phyloP scores from a whole-genome alignment of 2,113 vertebrate genomes.

The Trochalopteron elliotii region DNA sequence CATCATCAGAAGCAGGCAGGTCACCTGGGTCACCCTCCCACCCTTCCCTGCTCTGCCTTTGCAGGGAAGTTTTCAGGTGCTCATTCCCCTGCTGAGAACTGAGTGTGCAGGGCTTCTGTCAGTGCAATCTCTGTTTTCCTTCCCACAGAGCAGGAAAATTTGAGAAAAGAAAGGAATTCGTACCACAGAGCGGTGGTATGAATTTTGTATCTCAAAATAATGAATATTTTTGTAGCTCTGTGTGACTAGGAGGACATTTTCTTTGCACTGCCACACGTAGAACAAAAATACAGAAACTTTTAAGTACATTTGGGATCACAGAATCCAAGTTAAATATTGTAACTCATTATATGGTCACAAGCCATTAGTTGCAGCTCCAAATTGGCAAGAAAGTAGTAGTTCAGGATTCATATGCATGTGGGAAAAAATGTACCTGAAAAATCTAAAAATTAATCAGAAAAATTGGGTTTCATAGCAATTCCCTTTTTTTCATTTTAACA shows the following conservation, averaged over 20 bases:
- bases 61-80: background rate
- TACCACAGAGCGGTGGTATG: background rate
- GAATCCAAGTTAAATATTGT: constrained; percentile 52
- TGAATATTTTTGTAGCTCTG: background rate
- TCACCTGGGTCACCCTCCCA: background rate
- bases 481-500: constrained; percentile 61
- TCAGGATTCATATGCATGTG: constrained; percentile 38
- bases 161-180: no score
- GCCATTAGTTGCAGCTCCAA: constrained; percentile 53
- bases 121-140: background rate
- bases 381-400: constrained; percentile 45
- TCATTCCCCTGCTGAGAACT: background rate
- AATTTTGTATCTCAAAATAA: background rate
- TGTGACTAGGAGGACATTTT: constrained; percentile 4
- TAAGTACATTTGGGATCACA: constrained; percentile 50
- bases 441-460: constrained; percentile 70
- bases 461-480: constrained; percentile 56
- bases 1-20: background rate
- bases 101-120: background rate
- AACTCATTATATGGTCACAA: constrained; percentile 58
- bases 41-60: background rate
- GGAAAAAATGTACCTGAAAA: constrained; percentile 55
- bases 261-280: background rate
- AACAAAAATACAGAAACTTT: constrained; percentile 44
- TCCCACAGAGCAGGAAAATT: background rate